Conservation (phyloP, 2,888 invertebrate genomes). For the Nematopogon swammerdamellus region DNA sequence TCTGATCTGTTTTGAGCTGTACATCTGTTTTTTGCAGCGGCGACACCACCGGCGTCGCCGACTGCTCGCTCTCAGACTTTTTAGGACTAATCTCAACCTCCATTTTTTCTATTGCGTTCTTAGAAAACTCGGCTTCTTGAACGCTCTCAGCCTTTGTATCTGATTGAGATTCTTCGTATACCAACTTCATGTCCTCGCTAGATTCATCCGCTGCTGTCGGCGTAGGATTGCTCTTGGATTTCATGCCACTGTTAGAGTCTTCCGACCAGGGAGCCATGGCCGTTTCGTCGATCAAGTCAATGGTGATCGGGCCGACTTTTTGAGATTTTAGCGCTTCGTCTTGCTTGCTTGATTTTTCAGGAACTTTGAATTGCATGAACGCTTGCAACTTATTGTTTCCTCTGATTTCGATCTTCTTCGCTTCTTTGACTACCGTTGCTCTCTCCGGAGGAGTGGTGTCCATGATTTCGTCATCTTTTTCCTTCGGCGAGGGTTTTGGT, state of each 20-base stretch:
- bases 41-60: constrained; percentile 5
- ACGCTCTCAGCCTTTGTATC: constrained; percentile 7
- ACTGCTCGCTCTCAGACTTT: constrained; percentile 30
- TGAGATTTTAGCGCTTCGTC: constrained; percentile 18
- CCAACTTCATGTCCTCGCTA: constrained; percentile 57
- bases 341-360: constrained; percentile 32
- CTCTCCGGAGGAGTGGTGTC: neutral
- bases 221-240: constrained; percentile 21
- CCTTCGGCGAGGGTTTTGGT: neutral
- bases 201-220: constrained; percentile 27
- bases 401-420: neutral
- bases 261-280: constrained; percentile 52
- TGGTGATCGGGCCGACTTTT: constrained; percentile 29
- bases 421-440: neutral
- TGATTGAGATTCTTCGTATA: constrained; percentile 51
- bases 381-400: constrained; percentile 24
- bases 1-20: constrained; percentile 13
- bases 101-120: constrained; percentile 3
- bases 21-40: neutral
- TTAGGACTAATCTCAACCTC: constrained; percentile 30
- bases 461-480: neutral
- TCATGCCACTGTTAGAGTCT: constrained; percentile 38
- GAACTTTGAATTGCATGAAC: constrained; percentile 40
- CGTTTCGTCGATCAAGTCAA: constrained; percentile 37
- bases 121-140: neutral